These are phyloP conservation scores for Palloptera scutellata DNA, from an alignment of 2,888 invertebrate species.

Conservation along the genomic window DNA sequence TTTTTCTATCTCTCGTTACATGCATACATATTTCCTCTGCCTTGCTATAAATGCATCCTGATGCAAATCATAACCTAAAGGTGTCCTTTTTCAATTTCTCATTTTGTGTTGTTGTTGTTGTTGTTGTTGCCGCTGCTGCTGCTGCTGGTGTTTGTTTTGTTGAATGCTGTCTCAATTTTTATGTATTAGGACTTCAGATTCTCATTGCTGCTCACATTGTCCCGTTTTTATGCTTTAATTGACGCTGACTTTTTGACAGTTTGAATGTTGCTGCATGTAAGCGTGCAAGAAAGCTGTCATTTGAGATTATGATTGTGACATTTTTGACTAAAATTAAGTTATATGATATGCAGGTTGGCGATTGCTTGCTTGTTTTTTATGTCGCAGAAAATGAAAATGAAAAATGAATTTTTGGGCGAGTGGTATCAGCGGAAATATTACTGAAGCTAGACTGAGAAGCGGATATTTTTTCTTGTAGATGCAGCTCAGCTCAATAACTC, in stretches of 20 bases:
- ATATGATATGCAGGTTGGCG: not conserved
- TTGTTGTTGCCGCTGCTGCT: constrained; percentile 22
- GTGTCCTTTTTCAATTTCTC: constrained; percentile 17
- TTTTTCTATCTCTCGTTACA: no score
- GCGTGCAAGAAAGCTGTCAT: constrained; percentile 32
- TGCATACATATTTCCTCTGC: no score
- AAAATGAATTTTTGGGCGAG: constrained; percentile 8
- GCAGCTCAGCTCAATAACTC: no score
- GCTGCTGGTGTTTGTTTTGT: constrained; percentile 9
- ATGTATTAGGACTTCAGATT: constrained; percentile 35
- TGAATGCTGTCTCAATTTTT: constrained; percentile 29
- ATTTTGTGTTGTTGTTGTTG: not conserved
- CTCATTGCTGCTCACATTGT: constrained; percentile 3
- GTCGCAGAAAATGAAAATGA: not conserved
- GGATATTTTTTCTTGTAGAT: no score
- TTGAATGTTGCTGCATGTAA: constrained; percentile 43
- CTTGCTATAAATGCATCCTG: constrained; percentile 24
- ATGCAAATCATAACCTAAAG: constrained; percentile 27
- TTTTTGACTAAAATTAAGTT: constrained; percentile 35
- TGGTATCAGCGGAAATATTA: no score
- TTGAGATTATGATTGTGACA: constrained; percentile 38
- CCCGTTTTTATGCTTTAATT: constrained; percentile 50
- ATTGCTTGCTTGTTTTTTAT: no score
- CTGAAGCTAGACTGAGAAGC: no score
- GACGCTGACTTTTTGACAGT: constrained; percentile 62